Evolutionary conservation across 2,888 invertebrate species (phyloP), one percentile per base, ranked within the genome.

Genomic region (Andrena chrysosceles): DNA sequence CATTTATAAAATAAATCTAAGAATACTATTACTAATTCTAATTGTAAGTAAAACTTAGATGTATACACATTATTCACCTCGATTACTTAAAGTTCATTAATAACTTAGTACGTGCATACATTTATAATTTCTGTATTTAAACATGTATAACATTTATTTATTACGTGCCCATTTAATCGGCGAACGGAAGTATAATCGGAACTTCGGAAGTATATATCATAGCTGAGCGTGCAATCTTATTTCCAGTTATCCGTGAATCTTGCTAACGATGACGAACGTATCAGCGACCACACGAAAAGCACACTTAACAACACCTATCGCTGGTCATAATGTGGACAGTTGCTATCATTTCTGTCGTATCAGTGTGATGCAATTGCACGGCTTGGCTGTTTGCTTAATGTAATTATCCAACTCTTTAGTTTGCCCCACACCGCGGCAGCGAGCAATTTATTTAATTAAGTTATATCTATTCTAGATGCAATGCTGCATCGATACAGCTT

Each of bases 391-490:
- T 20, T 62, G 29, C 33, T 60, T 67, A 74, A 52, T 54, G 66
- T 60, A 67, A 77, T 77, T 77, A 77, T 49, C 54, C 42, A 1
- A 54, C 29, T 63, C 42, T 20, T 20, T 49, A 42, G 60, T 60
- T 62, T n/a, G 10, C 23, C 52, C 60, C 35, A 26, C 26, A 29
- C 20, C 8, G n/a, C n/a, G 10, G 26, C 62, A 26, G 42, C 33
- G 54, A 76, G 23, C 62, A 23, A n/a, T 54, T 29, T 63, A 29
- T 70, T 70, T 63, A 69, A 76, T 76, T 54, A 62, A 52, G 13
- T 29, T 23, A n/a, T 42, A 67, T 23, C 52, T 16, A 33, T 48
- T 2, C 29, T 13, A 29, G 20, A 23, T 13, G 20, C 74, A 31
- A 66, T 23, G 33, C 48, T 59, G 20, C 16, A 31, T 59, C 29